Conservation (phyloP, 2,888 invertebrate genomes). For the Eupithecia tripunctaria region DNA sequence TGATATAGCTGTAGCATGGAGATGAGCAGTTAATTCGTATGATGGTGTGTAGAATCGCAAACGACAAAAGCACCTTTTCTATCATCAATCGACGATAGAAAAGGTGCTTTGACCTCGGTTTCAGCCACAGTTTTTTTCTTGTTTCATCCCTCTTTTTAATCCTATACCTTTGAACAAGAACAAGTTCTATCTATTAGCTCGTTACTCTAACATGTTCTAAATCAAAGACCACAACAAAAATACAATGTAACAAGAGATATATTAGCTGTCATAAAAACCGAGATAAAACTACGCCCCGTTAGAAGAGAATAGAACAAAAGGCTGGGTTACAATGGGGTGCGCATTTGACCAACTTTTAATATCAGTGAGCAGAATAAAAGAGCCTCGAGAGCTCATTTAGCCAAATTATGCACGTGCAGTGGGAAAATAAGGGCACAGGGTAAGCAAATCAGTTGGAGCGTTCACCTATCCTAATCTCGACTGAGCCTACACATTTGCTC, state of each 20-base stretch:
- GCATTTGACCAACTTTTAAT: slow-evolving; percentile 76
- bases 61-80: too few relatives aligned
- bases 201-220: slow-evolving; percentile 12
- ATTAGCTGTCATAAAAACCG: slow-evolving; percentile 40
- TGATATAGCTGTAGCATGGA: not conserved
- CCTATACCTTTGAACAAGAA: not conserved
- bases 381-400: slow-evolving; percentile 69
- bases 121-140: not conserved
- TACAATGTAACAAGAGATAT: slow-evolving; percentile 37
- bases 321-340: slow-evolving; percentile 62
- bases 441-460: not conserved
- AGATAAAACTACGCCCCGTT: slow-evolving; percentile 46
- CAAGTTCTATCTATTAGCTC: not conserved
- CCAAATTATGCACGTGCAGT: slow-evolving; percentile 68
- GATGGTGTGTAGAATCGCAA: too few relatives aligned
- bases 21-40: too few relatives aligned
- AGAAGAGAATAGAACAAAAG: slow-evolving; percentile 62
- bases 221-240: slow-evolving; percentile 14
- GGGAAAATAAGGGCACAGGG: slow-evolving; percentile 46
- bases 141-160: not conserved
- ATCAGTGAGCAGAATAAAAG: slow-evolving; percentile 67
- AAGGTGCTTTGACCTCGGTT: too few relatives aligned
- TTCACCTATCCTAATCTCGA: not conserved
- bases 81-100: too few relatives aligned
- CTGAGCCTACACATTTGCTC: too few relatives aligned